phyloP scores from a whole-genome alignment of 2,888 invertebrate genomes.

The Cordylochernes scorpioides region DNA sequence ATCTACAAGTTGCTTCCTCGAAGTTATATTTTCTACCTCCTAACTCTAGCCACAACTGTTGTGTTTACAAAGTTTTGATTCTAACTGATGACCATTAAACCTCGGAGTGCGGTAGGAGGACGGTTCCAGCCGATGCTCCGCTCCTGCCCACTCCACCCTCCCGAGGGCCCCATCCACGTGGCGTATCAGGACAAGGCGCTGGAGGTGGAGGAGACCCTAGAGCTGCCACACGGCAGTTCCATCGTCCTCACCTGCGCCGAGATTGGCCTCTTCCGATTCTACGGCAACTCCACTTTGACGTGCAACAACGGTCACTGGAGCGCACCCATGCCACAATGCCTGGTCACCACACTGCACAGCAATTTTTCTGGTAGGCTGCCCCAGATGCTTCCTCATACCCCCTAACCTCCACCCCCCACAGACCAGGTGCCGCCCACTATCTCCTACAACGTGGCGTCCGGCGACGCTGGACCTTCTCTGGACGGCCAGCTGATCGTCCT shows the following conservation, averaged over 20 bases:
- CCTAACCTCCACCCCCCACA: slow-evolving; percentile 3
- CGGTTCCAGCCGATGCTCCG: slow-evolving; percentile 46
- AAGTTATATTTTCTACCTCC: too few relatives aligned
- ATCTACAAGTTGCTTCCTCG: too few relatives aligned
- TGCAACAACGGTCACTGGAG: slow-evolving; percentile 62
- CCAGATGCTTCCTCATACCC: not conserved
- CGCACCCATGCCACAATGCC: slow-evolving; percentile 47
- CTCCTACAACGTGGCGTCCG: slow-evolving; percentile 12
- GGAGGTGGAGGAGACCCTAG: slow-evolving; percentile 35
- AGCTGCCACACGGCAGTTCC: slow-evolving; percentile 45
- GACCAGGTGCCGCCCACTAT: slow-evolving; percentile 16
- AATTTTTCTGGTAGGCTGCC: slow-evolving; percentile 50
- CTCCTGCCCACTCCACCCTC: slow-evolving; percentile 40
- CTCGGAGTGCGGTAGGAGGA: slow-evolving; percentile 31
- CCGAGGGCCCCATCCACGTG: slow-evolving; percentile 38
- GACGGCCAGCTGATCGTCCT: slow-evolving; percentile 49
- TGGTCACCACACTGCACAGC: slow-evolving; percentile 55
- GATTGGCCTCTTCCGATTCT: slow-evolving; percentile 52
- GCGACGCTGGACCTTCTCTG: slow-evolving; percentile 13
- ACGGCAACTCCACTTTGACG: slow-evolving; percentile 43
- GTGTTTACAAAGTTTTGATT: too few relatives aligned
- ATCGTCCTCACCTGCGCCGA: slow-evolving; percentile 48
- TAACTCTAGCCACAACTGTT: too few relatives aligned
- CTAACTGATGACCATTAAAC: slow-evolving; percentile 4
- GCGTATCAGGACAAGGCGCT: slow-evolving; percentile 41